These are phyloP conservation scores for Agrotis clavis DNA, from an alignment of 2,888 invertebrate species.

Conservation along the genomic window DNA sequence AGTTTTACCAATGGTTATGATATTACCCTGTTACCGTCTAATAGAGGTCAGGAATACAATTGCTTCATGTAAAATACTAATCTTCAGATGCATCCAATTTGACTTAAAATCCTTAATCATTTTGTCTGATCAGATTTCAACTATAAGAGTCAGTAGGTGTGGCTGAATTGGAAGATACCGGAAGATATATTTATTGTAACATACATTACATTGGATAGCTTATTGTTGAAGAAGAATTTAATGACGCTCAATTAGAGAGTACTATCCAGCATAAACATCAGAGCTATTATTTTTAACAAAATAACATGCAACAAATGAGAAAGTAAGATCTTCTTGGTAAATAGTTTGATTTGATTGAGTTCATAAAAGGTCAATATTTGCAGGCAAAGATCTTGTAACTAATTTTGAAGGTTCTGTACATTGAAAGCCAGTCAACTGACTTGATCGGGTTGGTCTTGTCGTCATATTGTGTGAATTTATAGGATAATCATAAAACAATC, in stretches of 20 bases:
- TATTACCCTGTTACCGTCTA: too few species aligned
- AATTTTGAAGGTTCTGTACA: neutral
- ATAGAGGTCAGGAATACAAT: too few species aligned
- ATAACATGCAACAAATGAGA: neutral
- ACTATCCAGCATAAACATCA: neutral
- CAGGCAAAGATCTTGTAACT: neutral
- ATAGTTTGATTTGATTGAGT: neutral
- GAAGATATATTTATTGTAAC: too few species aligned
- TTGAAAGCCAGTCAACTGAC: neutral
- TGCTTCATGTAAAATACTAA: too few species aligned
- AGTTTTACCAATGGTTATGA: too few species aligned
- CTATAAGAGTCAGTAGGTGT: neutral
- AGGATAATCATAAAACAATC: neutral
- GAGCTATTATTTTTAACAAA: neutral
- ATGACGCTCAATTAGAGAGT: neutral
- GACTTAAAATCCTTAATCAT: neutral
- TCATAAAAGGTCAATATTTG: neutral
- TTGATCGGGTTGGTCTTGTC: neutral
- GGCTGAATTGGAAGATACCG: neutral
- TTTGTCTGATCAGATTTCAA: neutral
- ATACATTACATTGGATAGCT: too few species aligned
- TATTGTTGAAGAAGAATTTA: too few species aligned
- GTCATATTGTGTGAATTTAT: neutral
- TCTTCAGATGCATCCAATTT: too few species aligned
- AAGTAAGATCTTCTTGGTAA: neutral